Evolutionary conservation across 2,113 vertebrate species (phyloP).

Genomic region (Pipra filicauda): DNA sequence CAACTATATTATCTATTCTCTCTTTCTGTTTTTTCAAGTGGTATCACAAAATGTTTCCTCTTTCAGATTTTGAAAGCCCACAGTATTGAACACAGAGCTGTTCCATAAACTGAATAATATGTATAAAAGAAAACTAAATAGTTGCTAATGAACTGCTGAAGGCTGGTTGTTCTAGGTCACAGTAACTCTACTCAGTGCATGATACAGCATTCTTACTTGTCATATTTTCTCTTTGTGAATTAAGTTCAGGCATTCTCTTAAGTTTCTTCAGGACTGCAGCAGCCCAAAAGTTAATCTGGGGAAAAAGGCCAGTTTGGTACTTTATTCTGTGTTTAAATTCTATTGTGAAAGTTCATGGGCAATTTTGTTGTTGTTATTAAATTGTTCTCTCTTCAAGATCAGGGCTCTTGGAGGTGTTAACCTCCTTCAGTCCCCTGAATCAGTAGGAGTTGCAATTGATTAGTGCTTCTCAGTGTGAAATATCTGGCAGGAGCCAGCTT

Average conservation of each 20-base stretch:
- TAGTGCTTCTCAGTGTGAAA: background rate
- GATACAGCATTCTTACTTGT: background rate
- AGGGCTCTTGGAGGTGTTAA: background rate
- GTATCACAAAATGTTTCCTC: background rate
- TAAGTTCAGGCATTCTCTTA: background rate
- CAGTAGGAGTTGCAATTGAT: constrained; percentile 13
- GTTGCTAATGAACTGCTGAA: constrained; percentile 42
- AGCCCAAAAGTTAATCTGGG: background rate
- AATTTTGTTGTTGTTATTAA: background rate
- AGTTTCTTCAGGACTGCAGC: background rate
- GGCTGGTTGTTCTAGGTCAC: constrained; percentile 27
- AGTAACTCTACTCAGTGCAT: background rate
- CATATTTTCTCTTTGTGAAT: background rate
- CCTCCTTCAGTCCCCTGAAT: constrained; percentile 1
- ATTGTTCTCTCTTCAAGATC: background rate
- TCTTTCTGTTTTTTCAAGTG: background rate
- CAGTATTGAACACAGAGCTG: background rate
- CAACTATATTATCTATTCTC: background rate
- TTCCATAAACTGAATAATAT: background rate
- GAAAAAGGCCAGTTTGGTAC: background rate
- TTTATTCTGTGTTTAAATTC: background rate
- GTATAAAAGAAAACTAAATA: constrained; percentile 11
- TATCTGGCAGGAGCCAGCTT: background rate
- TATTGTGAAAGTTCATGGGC: background rate
- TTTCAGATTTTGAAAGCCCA: background rate